Conservation (phyloP, 2,113 vertebrate genomes). For the Rhegmatorhina hoffmannsi region DNA sequence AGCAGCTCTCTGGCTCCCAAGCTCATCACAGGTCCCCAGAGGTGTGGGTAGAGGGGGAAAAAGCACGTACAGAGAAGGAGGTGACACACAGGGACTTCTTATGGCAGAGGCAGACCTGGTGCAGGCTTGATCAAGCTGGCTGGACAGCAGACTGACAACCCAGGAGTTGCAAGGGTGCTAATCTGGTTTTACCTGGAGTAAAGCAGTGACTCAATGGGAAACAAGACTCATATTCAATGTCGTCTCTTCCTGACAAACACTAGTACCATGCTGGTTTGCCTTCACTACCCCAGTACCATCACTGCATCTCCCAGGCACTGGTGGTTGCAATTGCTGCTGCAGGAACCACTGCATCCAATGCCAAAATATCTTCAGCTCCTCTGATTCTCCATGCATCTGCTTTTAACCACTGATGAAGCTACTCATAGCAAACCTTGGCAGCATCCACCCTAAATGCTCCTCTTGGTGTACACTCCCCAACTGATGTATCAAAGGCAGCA, state of each 20-base stretch:
- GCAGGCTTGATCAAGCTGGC: neutral
- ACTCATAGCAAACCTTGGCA: neutral
- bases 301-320: neutral
- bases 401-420: neutral
- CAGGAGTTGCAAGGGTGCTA: neutral
- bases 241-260: neutral
- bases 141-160: neutral
- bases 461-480: neutral
- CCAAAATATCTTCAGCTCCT: neutral
- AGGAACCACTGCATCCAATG: neutral
- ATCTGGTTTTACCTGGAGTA: neutral
- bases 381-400: neutral
- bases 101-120: neutral
- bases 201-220: neutral
- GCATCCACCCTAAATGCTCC: neutral
- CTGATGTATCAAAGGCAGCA: neutral
- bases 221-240: neutral
- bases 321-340: neutral
- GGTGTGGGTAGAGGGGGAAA: neutral
- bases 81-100: rapidly evolving
- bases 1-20: neutral
- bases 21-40: neutral
- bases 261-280: neutral
- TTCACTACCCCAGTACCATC: neutral
- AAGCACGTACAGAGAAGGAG: neutral